Base-by-base conservation (phyloP, 2,888 invertebrate species). In the Timema cristinae region DNA sequence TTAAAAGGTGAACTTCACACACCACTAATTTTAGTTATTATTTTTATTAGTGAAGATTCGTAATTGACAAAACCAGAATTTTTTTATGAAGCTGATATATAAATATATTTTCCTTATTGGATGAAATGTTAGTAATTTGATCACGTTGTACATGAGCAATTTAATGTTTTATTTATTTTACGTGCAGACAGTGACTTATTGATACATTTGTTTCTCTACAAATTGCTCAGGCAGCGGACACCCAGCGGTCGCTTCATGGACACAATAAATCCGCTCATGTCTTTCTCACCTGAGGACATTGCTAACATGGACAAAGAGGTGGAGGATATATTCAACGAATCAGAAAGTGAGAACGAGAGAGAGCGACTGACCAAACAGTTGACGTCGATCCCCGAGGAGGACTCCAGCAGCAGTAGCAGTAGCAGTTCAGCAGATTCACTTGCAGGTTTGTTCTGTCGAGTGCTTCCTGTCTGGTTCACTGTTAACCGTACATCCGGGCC, bases 241-340 rank as follows among this genome's bases (percentile, higher is more conserved):
- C 88, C 89, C 11, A 90, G 90, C 75, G 90, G 90, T 13, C 86
- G 91, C 74, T 94, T 94, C 81, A 92, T 93, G 83, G 93, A 93
- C 81, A 92, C 91, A 9, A 91, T 95, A 77, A 96, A 97, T 83
- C 97, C 97, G 0, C 83, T 97, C 76, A 87, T 95, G 79, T 91
- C 93, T n/a, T 94, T 97, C 82, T 94, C 95, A 10, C 91, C 91
- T 79, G 94, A 93, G 75, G 97, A 97, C 80, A 90, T 97, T 75
- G 94, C 90, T 50, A 90, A 90, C 78, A 95, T 95, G 94, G 94
- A 91, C 78, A 88, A 92, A 78, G 95, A 95, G 85, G 94, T 92
- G 50, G 91, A 91, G 80, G 89, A 89, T 76, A 89, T 89, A 71
- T 86, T 90, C 78, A 90, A 89, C 79, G 89, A 89, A 79, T 77